These are phyloP conservation scores for Blastomussa wellsi DNA, from an alignment of 92 coral and sea anemone species.

Conservation along the genomic window DNA sequence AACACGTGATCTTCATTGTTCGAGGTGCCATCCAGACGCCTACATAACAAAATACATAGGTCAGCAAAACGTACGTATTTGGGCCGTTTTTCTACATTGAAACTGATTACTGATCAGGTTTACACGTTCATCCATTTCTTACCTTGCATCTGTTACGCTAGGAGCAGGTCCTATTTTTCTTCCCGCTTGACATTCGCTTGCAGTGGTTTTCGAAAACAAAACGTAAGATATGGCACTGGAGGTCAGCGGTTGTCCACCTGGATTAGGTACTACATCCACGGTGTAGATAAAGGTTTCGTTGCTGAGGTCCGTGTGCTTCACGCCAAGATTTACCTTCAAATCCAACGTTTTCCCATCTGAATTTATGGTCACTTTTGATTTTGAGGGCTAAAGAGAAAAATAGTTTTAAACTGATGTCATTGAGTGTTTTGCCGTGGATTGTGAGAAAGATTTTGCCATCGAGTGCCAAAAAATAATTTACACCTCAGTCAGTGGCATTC, in stretches of 20 bases:
- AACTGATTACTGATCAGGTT: too few species aligned
- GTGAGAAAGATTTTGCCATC: too few species aligned
- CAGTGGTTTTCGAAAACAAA: conserved; percentile 15
- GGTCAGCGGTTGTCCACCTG: conserved; percentile 43
- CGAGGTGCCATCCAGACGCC: conserved; percentile 84
- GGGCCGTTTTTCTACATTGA: not conserved
- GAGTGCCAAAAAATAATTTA: too few species aligned
- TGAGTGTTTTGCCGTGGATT: too few species aligned
- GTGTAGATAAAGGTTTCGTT: conserved; percentile 63
- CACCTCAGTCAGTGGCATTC: too few species aligned
- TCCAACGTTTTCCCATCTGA: conserved; percentile 71
- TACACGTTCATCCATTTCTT: not conserved
- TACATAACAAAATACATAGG: conserved; percentile 46
- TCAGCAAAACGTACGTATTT: not conserved
- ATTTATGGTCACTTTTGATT: conserved; percentile 69
- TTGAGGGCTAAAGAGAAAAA: conserved; percentile 59
- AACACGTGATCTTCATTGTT: conserved; percentile 72
- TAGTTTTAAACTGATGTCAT: not conserved
- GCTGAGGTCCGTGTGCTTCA: conserved; percentile 45
- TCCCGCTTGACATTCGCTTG: conserved; percentile 51
- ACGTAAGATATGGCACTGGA: conserved; percentile 46
- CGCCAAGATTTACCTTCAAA: conserved; percentile 49
- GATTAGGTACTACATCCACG: conserved; percentile 54
- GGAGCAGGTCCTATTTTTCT: conserved; percentile 40
- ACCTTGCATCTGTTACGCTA: conserved; percentile 60